A percentile compares a stretch with the other conserved stretches of the same genome.
phyloP scores from a whole-genome alignment of 2,113 vertebrate genomes.

The Cephalopholis sonnerati region DNA sequence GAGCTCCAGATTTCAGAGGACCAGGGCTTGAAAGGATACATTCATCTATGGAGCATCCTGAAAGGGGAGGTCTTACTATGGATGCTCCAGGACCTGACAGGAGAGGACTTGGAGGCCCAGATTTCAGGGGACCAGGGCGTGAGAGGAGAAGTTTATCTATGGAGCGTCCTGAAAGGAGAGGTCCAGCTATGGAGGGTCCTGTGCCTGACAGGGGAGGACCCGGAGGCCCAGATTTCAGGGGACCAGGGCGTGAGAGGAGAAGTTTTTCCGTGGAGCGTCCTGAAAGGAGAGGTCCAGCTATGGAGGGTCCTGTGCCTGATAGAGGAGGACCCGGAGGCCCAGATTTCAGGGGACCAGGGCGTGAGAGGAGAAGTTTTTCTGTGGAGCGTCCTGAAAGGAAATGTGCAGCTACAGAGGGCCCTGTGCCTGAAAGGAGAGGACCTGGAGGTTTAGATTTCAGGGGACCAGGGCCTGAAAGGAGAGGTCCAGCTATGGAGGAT shows the following conservation, averaged over 20 bases:
- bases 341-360: conserved; percentile 30
- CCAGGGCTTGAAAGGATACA: not conserved
- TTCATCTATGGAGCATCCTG: too few species aligned
- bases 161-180: not conserved
- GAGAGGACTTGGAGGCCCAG: not conserved
- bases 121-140: not conserved
- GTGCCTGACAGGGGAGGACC: too few species aligned
- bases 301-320: not conserved
- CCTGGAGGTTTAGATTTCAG: conserved; percentile 25
- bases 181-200: not conserved
- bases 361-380: conserved; percentile 11
- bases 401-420: not conserved
- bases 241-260: conserved; percentile 18
- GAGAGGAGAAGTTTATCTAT: not conserved
- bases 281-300: not conserved
- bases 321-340: not conserved
- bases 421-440: not conserved
- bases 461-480: conserved; percentile 22
- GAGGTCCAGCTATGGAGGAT: not conserved
- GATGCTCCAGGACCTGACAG: not conserved
- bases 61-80: not conserved
- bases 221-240: conserved; percentile 40
- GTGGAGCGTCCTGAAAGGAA: not conserved
- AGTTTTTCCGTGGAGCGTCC: not conserved
- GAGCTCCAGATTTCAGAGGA: conserved; percentile 15